phyloP scores from a whole-genome alignment of 1,140 invertebrate genomes.

The Bombus huntii region DNA sequence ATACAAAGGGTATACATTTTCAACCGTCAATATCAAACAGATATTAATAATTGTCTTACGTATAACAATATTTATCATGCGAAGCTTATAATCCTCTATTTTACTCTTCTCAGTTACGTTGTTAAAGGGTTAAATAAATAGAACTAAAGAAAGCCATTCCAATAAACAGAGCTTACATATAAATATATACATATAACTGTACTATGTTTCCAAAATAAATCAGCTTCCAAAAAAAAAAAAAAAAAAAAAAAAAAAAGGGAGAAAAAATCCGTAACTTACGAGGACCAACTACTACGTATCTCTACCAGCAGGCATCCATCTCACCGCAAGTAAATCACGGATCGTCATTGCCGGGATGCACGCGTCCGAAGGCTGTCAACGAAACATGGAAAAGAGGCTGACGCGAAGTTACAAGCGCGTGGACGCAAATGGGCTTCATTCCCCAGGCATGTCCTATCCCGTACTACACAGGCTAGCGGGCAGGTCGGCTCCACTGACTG shows the following conservation, averaged over 20 bases:
- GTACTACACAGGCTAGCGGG: slow-evolving; percentile 22
- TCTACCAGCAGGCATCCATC: not conserved
- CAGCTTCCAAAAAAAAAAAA: not conserved
- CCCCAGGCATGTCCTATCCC: slow-evolving; percentile 50
- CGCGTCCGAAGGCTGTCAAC: not conserved
- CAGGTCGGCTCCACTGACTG: slow-evolving; percentile 6
- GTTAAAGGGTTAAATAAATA: no score
- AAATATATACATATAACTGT: no score
- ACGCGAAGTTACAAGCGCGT: slow-evolving; percentile 50
- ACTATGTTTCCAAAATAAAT: not conserved
- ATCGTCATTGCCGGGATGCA: not conserved
- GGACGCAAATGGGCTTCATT: slow-evolving; percentile 59
- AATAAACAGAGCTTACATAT: no score
- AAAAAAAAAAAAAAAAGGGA: no score
- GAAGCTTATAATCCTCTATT: no score
- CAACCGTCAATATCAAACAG: no score
- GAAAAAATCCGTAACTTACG: not conserved
- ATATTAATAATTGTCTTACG: no score
- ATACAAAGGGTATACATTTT: no score
- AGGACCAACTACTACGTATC: no score
- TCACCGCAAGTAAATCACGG: not conserved
- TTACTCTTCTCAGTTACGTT: no score
- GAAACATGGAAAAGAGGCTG: slow-evolving; percentile 29
- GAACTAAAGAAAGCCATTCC: no score
- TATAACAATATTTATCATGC: no score